Evolutionary conservation across 2,113 vertebrate species (phyloP), one percentile per base, ranked within the genome.

Genomic region (Phaethornis superciliosus): DNA sequence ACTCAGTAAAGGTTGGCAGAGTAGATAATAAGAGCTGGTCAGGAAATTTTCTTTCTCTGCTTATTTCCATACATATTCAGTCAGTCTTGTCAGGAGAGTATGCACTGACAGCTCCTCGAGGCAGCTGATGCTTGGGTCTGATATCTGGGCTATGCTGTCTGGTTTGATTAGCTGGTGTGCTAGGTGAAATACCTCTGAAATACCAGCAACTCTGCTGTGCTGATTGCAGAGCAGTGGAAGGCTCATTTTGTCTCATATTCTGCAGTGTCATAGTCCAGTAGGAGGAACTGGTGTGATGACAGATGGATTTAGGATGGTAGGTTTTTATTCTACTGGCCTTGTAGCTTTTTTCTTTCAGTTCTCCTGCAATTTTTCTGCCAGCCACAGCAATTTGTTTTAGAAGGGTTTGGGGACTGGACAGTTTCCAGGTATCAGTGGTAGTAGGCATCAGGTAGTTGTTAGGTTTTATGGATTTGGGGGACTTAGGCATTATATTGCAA

Each of bases 101-200:
- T 1, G 2, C 64, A 7, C 88, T 93, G 94, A 94, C 94, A 96
- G 92, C 76, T 94, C 95, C 94, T 94, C 3, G 33, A 91, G 94
- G 95, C 94, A 68, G 62, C 75, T 2, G 1, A 8, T 95, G 84
- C 94, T 89, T 67, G 71, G 63, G 63, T 94, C 95, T 96, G 96
- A 93, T 96, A 88, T 82, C 87, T 93, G 84, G 63, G 91, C 95
- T 94, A 2, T 1, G 23, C 91, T 96, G 93, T 91, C 94, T 93
- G 47, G 28, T 91, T 85, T 88, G 95, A 93, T 96, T 94, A 96
- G 95, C 89, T 88, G 63, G 20, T 88, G 89, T 91, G 71, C 84
- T 65, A 69, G 84, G 26, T 88, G 94, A 89, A 93, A 83, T 42
- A 67, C 81, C 89, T 95, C 93, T 82, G 84, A 89, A 96, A 92